Evolutionary conservation across 1,140 invertebrate species (phyloP).

Genomic region (Dendrolimus kikuchii): DNA sequence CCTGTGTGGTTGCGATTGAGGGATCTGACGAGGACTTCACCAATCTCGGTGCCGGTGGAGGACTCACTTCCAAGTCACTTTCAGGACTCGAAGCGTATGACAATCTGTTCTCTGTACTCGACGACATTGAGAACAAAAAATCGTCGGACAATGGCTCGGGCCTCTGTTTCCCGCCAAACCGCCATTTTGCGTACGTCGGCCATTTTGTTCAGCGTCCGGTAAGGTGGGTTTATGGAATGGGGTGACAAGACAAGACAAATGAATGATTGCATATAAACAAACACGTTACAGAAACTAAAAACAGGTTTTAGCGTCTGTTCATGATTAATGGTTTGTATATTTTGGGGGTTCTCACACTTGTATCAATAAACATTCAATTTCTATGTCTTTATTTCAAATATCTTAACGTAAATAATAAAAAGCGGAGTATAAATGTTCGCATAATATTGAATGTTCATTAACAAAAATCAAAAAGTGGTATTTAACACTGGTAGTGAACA

Average conservation of each 20-base stretch:
- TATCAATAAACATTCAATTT: slow-evolving; percentile 28
- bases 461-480: slow-evolving; percentile 30
- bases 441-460: slow-evolving; percentile 35
- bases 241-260: slow-evolving; percentile 68
- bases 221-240: slow-evolving; percentile 65
- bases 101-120: slow-evolving; percentile 80
- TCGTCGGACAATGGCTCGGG: slow-evolving; percentile 92
- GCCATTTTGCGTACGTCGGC: slow-evolving; percentile 30
- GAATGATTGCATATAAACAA: slow-evolving; percentile 62
- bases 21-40: slow-evolving; percentile 93
- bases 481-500: slow-evolving; percentile 46
- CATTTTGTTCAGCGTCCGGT: slow-evolving; percentile 41
- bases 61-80: slow-evolving; percentile 92
- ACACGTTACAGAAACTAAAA: slow-evolving; percentile 51
- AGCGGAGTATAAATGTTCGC: too few relatives aligned
- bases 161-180: slow-evolving; percentile 47
- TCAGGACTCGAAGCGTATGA: slow-evolving; percentile 97
- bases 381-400: slow-evolving; percentile 3
- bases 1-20: slow-evolving; percentile 76
- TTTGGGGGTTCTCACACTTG: slow-evolving; percentile 38
- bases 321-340: slow-evolving; percentile 50
- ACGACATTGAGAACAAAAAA: slow-evolving; percentile 98
- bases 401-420: too few relatives aligned
- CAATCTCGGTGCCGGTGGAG: slow-evolving; percentile 80
- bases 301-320: slow-evolving; percentile 51